A percentile compares a stretch with the other conserved stretches of the same genome.
These are phyloP conservation scores for Metopia argyrocephala DNA, from an alignment of 2,888 invertebrate species.

Conservation along the genomic window DNA sequence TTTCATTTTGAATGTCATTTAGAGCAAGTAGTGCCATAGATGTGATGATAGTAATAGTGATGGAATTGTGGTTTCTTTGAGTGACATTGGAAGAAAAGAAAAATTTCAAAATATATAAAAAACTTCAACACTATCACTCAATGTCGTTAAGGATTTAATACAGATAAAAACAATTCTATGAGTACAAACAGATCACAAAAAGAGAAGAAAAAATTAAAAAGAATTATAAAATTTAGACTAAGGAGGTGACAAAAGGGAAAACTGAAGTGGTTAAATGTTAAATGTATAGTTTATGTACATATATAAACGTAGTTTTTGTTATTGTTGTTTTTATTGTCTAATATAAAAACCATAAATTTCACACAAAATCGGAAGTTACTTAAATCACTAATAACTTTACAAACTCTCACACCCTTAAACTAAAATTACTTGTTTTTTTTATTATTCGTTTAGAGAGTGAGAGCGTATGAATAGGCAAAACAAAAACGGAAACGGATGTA, in stretches of 20 bases:
- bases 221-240: not conserved
- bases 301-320: conserved; percentile 1
- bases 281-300: conserved; percentile 4
- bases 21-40: conserved; percentile 36
- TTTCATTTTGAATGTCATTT: conserved; percentile 9
- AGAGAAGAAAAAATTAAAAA: not conserved
- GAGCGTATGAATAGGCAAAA: conserved; percentile 25
- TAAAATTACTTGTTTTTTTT: not conserved
- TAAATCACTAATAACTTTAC: conserved; percentile 63
- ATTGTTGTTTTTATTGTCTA: not conserved
- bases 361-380: conserved; percentile 64
- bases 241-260: not conserved
- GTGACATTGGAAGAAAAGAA: conserved; percentile 50
- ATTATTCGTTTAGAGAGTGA: not conserved
- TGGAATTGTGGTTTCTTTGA: conserved; percentile 58
- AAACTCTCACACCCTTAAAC: not conserved
- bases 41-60: conserved; percentile 34
- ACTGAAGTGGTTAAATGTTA: not conserved
- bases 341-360: conserved; percentile 61
- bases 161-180: conserved; percentile 54
- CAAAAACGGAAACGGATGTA: conserved; percentile 61
- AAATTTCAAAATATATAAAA: conserved; percentile 17
- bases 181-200: conserved; percentile 46
- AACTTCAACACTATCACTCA: conserved; percentile 61
- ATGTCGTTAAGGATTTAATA: conserved; percentile 57